A percentile compares a stretch with the other conserved stretches of the same genome.
Evolutionary conservation across 23 tunicate species (phyloP).

Genomic region (Diplosoma virens): DNA sequence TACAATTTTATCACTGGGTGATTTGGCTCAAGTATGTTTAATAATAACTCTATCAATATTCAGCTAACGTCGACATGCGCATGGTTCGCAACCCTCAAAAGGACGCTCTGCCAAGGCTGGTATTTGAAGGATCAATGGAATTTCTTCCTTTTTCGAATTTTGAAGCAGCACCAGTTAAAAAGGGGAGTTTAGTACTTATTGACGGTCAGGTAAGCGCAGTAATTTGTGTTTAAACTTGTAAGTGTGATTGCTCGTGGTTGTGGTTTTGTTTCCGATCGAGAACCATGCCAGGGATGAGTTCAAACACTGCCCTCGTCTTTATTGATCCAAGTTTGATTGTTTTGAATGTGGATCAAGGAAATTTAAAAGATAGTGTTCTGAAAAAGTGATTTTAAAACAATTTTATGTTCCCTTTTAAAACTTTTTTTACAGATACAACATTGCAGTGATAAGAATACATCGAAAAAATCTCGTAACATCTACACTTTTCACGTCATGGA

Average conservation of each 20-base stretch:
- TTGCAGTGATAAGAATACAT: constrained; percentile 57
- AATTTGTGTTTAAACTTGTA: not conserved
- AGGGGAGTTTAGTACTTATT: constrained; percentile 58
- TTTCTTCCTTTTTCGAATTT: constrained; percentile 29
- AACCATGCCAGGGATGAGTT: too few relatives aligned
- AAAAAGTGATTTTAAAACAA: too few relatives aligned
- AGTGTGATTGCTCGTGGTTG: not conserved
- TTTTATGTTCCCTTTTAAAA: too few relatives aligned
- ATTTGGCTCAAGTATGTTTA: not conserved
- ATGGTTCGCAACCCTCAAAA: constrained; percentile 68
- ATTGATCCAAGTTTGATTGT: too few relatives aligned
- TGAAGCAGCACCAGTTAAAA: constrained; percentile 55
- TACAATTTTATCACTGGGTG: not conserved
- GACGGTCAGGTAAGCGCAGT: constrained; percentile 54
- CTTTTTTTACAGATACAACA: constrained; percentile 61
- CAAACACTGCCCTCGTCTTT: too few relatives aligned
- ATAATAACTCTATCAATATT: not conserved
- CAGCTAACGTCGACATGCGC: constrained; percentile 45
- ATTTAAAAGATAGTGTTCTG: too few relatives aligned
- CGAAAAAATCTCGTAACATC: constrained; percentile 58
- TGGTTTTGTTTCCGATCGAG: too few relatives aligned
- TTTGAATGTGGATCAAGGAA: too few relatives aligned
- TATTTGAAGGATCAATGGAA: constrained; percentile 53
- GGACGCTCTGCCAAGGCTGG: constrained; percentile 7
- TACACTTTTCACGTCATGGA: constrained; percentile 79